phyloP scores from a whole-genome alignment of 2,888 invertebrate genomes.

The Teinopalpus imperialis region DNA sequence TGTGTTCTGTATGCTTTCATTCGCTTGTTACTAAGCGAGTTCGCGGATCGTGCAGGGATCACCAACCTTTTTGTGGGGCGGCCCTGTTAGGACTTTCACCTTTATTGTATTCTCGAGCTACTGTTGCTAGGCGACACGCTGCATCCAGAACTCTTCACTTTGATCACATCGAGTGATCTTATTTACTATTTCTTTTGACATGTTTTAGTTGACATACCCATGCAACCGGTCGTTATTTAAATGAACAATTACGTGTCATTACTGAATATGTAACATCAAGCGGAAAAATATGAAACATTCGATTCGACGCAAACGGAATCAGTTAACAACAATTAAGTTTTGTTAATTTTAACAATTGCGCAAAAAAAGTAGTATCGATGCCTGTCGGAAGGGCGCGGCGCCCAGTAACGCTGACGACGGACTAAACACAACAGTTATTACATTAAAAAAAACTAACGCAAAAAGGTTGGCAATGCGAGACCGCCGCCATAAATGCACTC shows the following conservation, averaged over 20 bases:
- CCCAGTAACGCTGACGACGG: constrained; percentile 27
- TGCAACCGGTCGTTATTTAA: too few species aligned
- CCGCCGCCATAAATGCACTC: constrained; percentile 78
- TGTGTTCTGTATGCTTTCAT: constrained; percentile 50
- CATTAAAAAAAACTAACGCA: constrained; percentile 57
- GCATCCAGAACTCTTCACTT: too few species aligned
- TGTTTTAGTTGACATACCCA: too few species aligned
- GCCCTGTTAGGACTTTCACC: constrained; percentile 63
- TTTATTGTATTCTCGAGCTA: constrained; percentile 39
- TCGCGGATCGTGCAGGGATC: constrained; percentile 53
- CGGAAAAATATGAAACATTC: too few species aligned
- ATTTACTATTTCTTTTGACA: too few species aligned
- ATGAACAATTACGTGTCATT: too few species aligned
- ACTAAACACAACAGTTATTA: constrained; percentile 44
- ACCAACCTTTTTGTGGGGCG: constrained; percentile 72
- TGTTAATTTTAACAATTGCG: too few species aligned
- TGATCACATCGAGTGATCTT: too few species aligned
- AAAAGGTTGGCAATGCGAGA: constrained; percentile 72
- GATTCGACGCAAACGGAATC: too few species aligned
- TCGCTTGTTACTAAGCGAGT: constrained; percentile 72
- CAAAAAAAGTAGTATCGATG: too few species aligned
- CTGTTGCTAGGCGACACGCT: constrained; percentile 34
- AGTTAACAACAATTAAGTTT: too few species aligned
- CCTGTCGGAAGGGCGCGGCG: constrained; percentile 14
- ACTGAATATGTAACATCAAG: too few species aligned